Conservation (phyloP, 2,888 invertebrate genomes). For the Andrena minutula region DNA sequence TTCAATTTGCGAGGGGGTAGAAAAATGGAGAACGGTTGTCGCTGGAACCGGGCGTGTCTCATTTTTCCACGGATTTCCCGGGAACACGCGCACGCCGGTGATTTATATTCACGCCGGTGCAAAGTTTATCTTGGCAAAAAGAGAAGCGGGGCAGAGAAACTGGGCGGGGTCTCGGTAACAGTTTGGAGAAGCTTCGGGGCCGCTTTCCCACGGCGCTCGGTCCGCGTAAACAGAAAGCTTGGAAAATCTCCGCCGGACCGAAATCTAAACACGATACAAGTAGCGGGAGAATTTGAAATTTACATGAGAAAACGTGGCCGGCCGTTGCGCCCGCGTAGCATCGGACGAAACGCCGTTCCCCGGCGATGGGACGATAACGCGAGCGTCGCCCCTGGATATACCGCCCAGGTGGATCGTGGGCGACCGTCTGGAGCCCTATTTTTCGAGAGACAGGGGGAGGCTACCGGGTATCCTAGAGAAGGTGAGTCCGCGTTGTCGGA, state of each 20-base stretch:
- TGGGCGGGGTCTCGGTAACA: conserved; percentile 11
- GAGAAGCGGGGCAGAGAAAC: not conserved
- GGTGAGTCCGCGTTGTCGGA: conserved; percentile 4
- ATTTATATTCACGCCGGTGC: conserved; percentile 46
- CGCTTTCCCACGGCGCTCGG: conserved; percentile 23
- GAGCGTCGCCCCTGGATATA: conserved; percentile 20
- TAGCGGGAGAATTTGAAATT: conserved; percentile 51
- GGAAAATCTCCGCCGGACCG: conserved; percentile 21
- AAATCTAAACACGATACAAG: conserved; percentile 44
- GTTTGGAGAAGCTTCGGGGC: conserved; percentile 34
- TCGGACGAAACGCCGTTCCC: not conserved
- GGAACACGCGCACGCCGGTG: conserved; percentile 17
- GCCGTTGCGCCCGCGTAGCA: conserved; percentile 11
- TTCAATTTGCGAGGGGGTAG: conserved; percentile 14
- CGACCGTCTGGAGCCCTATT: conserved; percentile 12
- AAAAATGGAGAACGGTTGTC: conserved; percentile 35
- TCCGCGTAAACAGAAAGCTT: conserved; percentile 20
- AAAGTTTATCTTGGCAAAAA: conserved; percentile 51
- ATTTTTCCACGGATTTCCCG: conserved; percentile 42
- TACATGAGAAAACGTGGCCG: conserved; percentile 60
- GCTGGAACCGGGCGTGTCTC: conserved; percentile 23
- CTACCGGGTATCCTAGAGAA: not conserved
- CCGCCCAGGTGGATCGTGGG: not conserved
- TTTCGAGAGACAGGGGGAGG: conserved; percentile 22
- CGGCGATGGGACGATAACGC: conserved; percentile 43